Evolutionary conservation across 2,888 invertebrate genomes (phyloP), one percentile per base, ranked within the genome.

Genomic region (Aelia acuminata): DNA sequence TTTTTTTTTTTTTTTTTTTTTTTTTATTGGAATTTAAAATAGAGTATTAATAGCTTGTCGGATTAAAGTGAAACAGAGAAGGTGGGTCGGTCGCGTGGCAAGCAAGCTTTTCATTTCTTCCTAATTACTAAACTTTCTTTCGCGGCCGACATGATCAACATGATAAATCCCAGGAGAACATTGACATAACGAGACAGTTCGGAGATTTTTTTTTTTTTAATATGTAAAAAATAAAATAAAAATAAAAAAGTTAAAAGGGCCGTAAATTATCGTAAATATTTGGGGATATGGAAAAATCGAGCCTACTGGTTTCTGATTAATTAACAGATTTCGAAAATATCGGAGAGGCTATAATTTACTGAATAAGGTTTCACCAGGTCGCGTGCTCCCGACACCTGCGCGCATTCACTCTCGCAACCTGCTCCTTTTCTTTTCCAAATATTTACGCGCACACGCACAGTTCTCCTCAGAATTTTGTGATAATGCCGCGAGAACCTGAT

Each of bases 21-120:
- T 70, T 63, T 0, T 31, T 20, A 70, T 70, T 35, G 26, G 15
- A 70, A 70, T 70, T 70, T 70, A 31, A 70, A 7, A 70, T 70
- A 70, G 26, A 20, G 63, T 70, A 70, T 70, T 70, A 70, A 70
- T 70, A 70, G 63, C 18, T 35, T 70, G 63, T 70, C 63, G 63
- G 63, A 70, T 70, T 70, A 70, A 35, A 70, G 18, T 35, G 63
- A 70, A 70, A 70, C 63, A 70, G 63, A 35, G 18, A 70, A 70
- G 63, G 63, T 4, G 7, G 8, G 31, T 18, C 35, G 63, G 31
- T 15, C 18, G 63, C n/a, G n/a, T n/a, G n/a, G n/a, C n/a, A n/a
- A n/a, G 31, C 35, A 20, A 7, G 63, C 63, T 70, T 70, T 35
- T 70, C 13, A 35, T 70, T 70, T 70, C 63, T 70, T 70, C 63